Base-by-base conservation (phyloP, 2,888 invertebrate species). In the Drosophila subquinaria region DNA sequence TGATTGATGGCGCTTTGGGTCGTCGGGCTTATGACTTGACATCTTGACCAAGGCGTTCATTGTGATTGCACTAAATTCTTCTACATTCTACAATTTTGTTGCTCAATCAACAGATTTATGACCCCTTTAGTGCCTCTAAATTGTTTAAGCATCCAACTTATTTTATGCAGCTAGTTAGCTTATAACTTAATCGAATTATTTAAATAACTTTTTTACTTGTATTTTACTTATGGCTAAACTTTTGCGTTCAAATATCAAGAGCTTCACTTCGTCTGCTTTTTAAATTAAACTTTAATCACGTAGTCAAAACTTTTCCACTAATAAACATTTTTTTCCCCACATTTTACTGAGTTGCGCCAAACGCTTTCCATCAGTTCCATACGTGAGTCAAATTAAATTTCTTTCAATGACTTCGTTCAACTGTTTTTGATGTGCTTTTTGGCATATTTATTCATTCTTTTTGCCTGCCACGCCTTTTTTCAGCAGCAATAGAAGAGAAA, bases 1-100 rank as follows among this genome's bases (percentile, higher is more conserved):
- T 88, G 89, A 84, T 88, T 86, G 87, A 88, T 84, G 79, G 84
- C 72, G 72, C 87, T 86, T 76, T 53, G 69, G 77, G 67, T 59
- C 60, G 47, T 36, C 9, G 36, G 57, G 68, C 55, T 83, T 88
- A 77, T 79, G 80, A 74, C 77, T 77, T 79, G 82, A 85, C 77
- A 77, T 77, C 69, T 62, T 72, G 76, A 35, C 64, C 76, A 68
- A 82, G 52, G 68, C 61, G 61, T 53, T 36, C 50, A 50, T 50
- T 57, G 53, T 27, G 47, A 51, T 43, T 45, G 50, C 69, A 71
- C 30, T 68, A 68, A 64, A 68, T 73, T 73, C 71, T 42, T n/a
- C 23, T 6, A n/a, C 23, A 20, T 5, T 6, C 20, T n/a, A 30
- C 13, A 11, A 35, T 53, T 48, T 36, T 48, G 15, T 10, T 15